phyloP scores from a whole-genome alignment of 2,797 vertebrate species.

The Lemur catta region DNA sequence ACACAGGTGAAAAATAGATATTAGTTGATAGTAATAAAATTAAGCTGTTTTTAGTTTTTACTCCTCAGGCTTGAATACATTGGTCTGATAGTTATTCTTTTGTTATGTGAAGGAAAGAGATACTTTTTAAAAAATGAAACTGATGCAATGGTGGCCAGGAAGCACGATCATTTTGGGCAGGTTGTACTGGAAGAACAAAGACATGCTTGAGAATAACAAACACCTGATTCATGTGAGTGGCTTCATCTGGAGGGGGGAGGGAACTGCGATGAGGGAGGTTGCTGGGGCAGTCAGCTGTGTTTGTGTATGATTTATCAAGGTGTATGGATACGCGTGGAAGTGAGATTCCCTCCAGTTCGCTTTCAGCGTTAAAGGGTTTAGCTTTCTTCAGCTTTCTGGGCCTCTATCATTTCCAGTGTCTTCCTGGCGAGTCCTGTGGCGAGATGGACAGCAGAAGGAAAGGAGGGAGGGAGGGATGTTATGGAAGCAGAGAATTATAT shows the following conservation, averaged over 20 bases:
- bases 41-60: neutral
- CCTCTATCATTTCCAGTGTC: neutral
- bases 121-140: neutral
- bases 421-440: neutral
- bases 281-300: rapidly evolving
- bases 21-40: neutral
- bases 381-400: neutral
- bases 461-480: neutral
- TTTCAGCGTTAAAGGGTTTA: neutral
- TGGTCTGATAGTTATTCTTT: neutral
- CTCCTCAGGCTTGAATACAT: neutral
- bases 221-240: neutral
- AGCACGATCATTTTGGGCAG: neutral
- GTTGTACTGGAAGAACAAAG: neutral
- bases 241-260: neutral
- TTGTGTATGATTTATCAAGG: neutral
- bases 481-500: neutral
- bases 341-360: neutral
- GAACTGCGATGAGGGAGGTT: neutral
- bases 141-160: too few species aligned
- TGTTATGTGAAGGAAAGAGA: neutral
- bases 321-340: neutral
- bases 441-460: neutral
- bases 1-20: neutral
- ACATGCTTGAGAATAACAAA: neutral